Percentiles rank a stretch among this genome's conserved stretches.
Evolutionary conservation across 2,797 vertebrate species (phyloP).

Genomic region (Catostomus latipinnis): DNA sequence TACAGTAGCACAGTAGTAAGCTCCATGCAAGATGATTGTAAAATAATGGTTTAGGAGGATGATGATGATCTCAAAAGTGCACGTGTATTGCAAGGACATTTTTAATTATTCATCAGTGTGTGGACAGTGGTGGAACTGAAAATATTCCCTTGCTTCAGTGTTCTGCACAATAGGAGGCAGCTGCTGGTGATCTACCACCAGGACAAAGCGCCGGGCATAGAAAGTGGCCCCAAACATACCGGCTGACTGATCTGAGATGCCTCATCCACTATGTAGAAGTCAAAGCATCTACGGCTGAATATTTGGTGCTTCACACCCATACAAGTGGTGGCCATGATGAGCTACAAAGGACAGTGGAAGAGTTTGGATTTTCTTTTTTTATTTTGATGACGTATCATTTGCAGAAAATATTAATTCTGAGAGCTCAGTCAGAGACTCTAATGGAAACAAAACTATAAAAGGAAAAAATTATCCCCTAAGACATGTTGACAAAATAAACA

Average conservation of each 20-base stretch:
- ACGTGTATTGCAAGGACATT: neutral
- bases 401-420: too few species aligned
- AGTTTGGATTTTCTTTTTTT: too few species aligned
- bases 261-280: slow-evolving; percentile 98
- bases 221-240: slow-evolving; percentile 92
- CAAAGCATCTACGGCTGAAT: slow-evolving; percentile 87
- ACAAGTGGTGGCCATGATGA: slow-evolving; percentile 93
- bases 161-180: slow-evolving; percentile 95
- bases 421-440: too few species aligned
- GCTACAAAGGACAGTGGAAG: slow-evolving; percentile 69
- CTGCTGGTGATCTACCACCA: slow-evolving; percentile 97
- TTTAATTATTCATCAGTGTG: neutral
- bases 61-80: neutral
- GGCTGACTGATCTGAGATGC: slow-evolving; percentile 98
- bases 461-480: too few species aligned
- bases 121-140: slow-evolving; percentile 5
- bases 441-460: too few species aligned
- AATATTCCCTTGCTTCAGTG: slow-evolving; percentile 86
- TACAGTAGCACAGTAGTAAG: neutral
- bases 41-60: too few species aligned
- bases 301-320: slow-evolving; percentile 95
- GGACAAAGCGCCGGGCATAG: slow-evolving; percentile 89
- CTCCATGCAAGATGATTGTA: neutral
- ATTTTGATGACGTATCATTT: too few species aligned
- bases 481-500: too few species aligned